Base-by-base conservation (phyloP, 2,797 vertebrate genomes). In the Sebastes miniatus region DNA sequence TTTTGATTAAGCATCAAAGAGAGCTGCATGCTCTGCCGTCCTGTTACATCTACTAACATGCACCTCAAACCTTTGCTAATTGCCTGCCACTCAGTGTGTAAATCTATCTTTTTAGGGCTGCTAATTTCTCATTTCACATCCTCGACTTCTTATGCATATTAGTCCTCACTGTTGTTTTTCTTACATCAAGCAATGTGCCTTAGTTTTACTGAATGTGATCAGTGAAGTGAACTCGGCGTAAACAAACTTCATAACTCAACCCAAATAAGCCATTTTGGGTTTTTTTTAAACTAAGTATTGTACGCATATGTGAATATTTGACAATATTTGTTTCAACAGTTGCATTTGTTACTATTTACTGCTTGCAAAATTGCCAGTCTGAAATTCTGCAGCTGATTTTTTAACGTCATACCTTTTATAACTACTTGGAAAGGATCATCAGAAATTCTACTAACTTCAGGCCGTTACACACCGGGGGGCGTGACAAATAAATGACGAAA, bases 1-100 rank as follows among this genome's bases (percentile, higher is more conserved):
- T 86, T 91, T 82, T 90, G 91, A 94, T 94, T 86, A 81, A 79
- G 90, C 91, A 87, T 92, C 89, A 93, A 91, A 93, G 90, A 83
- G 74, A 85, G 80, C 66, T 24, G 78, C 84, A 65, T 76, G 78
- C 87, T 87, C 67, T 81, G 84, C 88, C 77, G 82, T 88, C 89
- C 85, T 73, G 69, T 83, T 89, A 84, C 77, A 91, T 94, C 79
- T 80, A 56, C 79, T 75, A 76, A 90, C 84, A 86, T 74, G 80
- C 83, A 83, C 79, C 91, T 92, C 88, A 89, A 87, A 87, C 78
- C 61, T 80, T 73, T 36, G 64, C 81, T 93, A 92, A 94, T 93
- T 87, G 79, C 80, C 80, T 76, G 85, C 89, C 92, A 88, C 77
- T 83, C 86, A 22, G 59, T 64, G 54, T 91, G 58, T 58, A 71